These are phyloP conservation scores for Toxonevra muliebris DNA, from an alignment of 2,888 invertebrate genomes.

Conservation along the genomic window DNA sequence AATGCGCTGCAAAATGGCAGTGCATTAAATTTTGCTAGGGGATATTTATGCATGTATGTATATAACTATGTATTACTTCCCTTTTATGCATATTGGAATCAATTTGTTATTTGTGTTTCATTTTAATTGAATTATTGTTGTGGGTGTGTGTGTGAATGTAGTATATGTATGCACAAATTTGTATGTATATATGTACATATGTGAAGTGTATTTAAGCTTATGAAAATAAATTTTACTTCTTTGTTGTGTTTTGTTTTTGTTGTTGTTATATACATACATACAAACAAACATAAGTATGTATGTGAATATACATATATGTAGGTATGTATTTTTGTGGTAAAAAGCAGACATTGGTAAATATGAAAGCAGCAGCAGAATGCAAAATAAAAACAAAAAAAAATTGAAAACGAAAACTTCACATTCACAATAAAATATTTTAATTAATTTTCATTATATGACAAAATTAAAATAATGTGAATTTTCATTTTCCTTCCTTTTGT, in stretches of 20 bases:
- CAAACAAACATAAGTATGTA: no score
- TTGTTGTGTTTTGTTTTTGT: not conserved
- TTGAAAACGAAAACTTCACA: not conserved
- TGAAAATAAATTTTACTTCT: constrained; percentile 26
- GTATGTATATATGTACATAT: not conserved
- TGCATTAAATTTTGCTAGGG: not conserved
- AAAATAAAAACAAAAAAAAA: not conserved
- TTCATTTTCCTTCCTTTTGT: not conserved
- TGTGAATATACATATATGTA: no score
- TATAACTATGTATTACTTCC: not conserved
- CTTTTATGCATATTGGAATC: constrained; percentile 18
- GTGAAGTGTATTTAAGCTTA: constrained; percentile 24
- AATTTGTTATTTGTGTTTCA: constrained; percentile 36
- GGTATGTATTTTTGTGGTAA: not conserved
- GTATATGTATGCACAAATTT: not conserved
- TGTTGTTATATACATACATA: not conserved
- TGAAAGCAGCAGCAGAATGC: not conserved
- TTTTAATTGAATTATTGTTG: constrained; percentile 38
- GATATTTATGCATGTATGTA: not conserved
- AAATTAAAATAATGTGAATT: constrained; percentile 17
- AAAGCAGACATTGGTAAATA: constrained; percentile 8
- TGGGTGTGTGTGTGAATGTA: not conserved
- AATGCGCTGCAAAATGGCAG: not conserved
- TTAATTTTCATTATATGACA: constrained; percentile 27
- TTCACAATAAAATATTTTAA: constrained; percentile 26